phyloP scores from a whole-genome alignment of 2,888 invertebrate species.

The Cybosia mesomella region DNA sequence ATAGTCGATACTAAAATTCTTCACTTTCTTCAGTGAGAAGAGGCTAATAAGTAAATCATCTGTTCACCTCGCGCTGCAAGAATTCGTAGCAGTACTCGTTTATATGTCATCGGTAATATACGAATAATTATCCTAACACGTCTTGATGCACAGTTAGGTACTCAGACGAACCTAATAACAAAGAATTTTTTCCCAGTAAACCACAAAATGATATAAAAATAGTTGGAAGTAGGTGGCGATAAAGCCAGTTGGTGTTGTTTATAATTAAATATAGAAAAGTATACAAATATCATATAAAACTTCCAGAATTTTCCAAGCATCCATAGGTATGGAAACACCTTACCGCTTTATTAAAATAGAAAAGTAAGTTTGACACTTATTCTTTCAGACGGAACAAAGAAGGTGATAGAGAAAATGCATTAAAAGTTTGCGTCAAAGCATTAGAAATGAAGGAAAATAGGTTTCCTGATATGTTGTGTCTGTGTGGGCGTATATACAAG shows the following conservation, averaged over 20 bases:
- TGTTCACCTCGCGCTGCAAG: neutral
- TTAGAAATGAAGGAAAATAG: slow-evolving; percentile 97
- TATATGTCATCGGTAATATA: neutral
- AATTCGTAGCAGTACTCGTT: neutral
- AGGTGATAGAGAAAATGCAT: slow-evolving; percentile 97
- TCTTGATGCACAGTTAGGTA: neutral
- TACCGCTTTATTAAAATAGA: neutral
- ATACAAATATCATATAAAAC: too few relatives aligned
- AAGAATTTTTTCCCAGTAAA: neutral
- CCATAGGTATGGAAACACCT: too few relatives aligned
- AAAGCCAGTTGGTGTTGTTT: neutral
- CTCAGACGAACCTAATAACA: neutral
- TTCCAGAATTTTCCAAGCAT: too few relatives aligned
- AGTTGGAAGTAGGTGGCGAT: neutral
- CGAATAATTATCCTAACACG: neutral
- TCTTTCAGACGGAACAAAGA: slow-evolving; percentile 93
- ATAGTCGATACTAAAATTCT: too few relatives aligned
- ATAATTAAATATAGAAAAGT: neutral
- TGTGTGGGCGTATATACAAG: slow-evolving; percentile 99
- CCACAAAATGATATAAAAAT: neutral
- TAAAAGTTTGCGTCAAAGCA: slow-evolving; percentile 96
- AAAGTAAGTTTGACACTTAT: neutral
- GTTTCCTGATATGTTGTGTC: slow-evolving; percentile 98
- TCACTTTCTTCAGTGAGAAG: too few relatives aligned
- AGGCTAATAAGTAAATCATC: neutral